Conservation (phyloP, 2,797 vertebrate species). For the Pangasius macronema region DNA sequence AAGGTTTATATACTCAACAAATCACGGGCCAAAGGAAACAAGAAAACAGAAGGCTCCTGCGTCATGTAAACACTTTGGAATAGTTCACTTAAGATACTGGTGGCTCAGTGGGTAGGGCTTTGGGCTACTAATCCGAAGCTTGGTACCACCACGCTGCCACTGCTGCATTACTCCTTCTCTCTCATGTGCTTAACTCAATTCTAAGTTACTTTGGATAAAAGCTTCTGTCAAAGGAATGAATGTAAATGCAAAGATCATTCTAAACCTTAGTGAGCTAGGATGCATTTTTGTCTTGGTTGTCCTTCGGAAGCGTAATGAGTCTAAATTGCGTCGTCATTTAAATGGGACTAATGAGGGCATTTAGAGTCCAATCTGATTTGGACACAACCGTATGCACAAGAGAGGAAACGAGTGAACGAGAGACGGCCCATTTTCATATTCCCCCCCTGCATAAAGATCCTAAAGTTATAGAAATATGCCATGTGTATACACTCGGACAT, state of each 20-base stretch:
- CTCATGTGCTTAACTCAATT: neutral
- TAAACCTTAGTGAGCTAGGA: neutral
- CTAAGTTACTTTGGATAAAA: neutral
- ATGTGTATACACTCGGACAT: constrained; percentile 69
- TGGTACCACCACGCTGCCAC: neutral
- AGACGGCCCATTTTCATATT: constrained; percentile 49
- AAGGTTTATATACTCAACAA: neutral
- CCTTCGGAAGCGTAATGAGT: constrained; percentile 7
- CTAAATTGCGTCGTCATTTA: constrained; percentile 1
- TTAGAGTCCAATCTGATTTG: constrained; percentile 40
- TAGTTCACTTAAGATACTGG: neutral
- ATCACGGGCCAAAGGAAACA: neutral
- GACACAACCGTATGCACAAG: neutral
- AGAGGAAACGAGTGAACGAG: constrained; percentile 3
- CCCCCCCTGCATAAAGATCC: constrained; percentile 62
- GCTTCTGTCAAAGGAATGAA: neutral
- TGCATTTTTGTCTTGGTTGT: neutral
- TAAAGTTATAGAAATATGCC: constrained; percentile 70
- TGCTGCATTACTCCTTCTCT: neutral
- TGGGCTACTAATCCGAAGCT: neutral
- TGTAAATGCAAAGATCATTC: neutral
- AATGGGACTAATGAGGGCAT: constrained; percentile 18
- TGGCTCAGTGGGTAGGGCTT: neutral
- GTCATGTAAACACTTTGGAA: neutral
- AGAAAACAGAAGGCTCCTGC: neutral